These are phyloP conservation scores for Epinotia bilunana DNA, from an alignment of 2,888 invertebrate species.

Conservation along the genomic window DNA sequence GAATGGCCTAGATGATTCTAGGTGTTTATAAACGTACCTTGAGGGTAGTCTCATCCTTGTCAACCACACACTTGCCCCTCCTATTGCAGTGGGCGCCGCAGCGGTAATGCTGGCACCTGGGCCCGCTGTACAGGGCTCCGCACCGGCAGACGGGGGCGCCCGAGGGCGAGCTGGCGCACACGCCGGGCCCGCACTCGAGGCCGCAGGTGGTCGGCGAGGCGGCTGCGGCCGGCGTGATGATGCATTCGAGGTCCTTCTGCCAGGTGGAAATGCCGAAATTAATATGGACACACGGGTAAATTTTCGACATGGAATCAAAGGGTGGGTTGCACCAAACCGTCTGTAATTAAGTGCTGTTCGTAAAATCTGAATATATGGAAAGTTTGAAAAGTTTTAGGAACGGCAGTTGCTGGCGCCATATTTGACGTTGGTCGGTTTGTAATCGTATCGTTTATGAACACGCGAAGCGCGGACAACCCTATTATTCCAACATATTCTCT, in stretches of 20 bases:
- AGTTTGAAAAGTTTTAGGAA: no score
- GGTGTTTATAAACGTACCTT: slow-evolving; percentile 75
- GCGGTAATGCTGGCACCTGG: slow-evolving; percentile 87
- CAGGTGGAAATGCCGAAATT: background rate
- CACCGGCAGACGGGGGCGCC: slow-evolving; percentile 86
- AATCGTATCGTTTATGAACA: no score
- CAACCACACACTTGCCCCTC: slow-evolving; percentile 55
- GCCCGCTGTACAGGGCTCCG: slow-evolving; percentile 86
- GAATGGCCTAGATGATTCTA: background rate
- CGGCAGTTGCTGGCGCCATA: no score
- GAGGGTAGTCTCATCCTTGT: slow-evolving; percentile 54
- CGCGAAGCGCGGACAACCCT: no score
- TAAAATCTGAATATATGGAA: no score
- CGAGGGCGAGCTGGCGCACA: slow-evolving; percentile 77
- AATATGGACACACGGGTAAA: background rate
- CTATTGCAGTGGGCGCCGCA: slow-evolving; percentile 88
- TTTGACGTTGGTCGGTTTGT: no score
- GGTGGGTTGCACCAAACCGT: no score
- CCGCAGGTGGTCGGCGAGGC: slow-evolving; percentile 61
- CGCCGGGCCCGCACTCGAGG: slow-evolving; percentile 74
- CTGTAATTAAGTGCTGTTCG: no score
- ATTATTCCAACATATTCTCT: no score
- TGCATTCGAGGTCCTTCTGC: slow-evolving; percentile 60
- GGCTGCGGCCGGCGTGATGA: slow-evolving; percentile 50
- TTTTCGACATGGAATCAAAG: no score